phyloP scores from a whole-genome alignment of 2,113 vertebrate genomes.

The Tenrec ecaudatus region DNA sequence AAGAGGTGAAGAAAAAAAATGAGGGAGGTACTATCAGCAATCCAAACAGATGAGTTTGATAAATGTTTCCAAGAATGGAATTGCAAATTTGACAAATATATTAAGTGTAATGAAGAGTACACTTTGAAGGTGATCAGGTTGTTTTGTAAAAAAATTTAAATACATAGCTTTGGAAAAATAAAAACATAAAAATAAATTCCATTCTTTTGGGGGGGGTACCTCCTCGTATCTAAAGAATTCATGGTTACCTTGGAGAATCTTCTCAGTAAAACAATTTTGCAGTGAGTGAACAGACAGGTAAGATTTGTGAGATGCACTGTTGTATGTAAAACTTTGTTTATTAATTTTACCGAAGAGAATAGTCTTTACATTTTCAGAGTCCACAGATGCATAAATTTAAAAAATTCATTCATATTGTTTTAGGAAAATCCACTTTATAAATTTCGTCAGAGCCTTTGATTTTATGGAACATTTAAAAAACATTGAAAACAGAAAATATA shows the following conservation, averaged over 20 bases:
- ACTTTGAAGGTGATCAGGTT: too few species aligned
- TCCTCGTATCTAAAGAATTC: background rate
- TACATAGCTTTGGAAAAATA: too few species aligned
- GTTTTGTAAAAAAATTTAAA: too few species aligned
- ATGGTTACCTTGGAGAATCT: background rate
- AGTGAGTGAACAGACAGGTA: background rate
- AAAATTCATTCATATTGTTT: background rate
- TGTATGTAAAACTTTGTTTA: background rate
- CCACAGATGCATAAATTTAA: constrained; percentile 23
- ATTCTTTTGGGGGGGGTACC: too few species aligned
- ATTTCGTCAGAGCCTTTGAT: background rate
- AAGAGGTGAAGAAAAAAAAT: too few species aligned
- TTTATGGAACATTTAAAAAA: constrained; percentile 4
- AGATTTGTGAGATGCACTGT: background rate
- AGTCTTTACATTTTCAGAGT: constrained; percentile 31
- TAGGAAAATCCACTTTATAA: constrained; percentile 31
- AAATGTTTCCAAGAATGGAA: too few species aligned
- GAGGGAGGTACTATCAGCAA: too few species aligned
- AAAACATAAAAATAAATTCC: too few species aligned
- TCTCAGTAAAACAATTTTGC: background rate
- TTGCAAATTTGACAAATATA: too few species aligned
- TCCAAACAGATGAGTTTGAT: too few species aligned
- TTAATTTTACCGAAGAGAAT: background rate
- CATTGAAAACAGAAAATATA: constrained; percentile 44
- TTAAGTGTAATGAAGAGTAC: too few species aligned